These are phyloP conservation scores for Synergus gifuensis DNA, from an alignment of 2,888 invertebrate species.

Conservation along the genomic window DNA sequence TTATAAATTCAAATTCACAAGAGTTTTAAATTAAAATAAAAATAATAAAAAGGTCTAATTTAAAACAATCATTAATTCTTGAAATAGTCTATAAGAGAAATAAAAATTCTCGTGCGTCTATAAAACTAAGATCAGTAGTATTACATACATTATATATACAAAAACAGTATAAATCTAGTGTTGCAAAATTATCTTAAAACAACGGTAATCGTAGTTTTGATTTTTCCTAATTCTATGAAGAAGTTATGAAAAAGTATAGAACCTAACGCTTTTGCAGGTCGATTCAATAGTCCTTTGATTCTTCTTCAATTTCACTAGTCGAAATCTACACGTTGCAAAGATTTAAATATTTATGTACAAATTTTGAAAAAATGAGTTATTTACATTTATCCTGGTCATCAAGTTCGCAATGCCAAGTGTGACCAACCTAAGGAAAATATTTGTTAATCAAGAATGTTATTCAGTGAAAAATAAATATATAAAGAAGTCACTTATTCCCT, in stretches of 20 bases:
- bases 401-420: neutral
- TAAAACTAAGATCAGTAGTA: conserved; percentile 14
- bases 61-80: neutral
- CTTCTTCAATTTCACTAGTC: neutral
- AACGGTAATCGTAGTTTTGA: conserved; percentile 37
- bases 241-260: neutral
- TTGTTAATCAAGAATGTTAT: neutral
- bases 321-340: conserved; percentile 7
- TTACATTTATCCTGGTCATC: conserved; percentile 50
- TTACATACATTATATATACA: conserved; percentile 23
- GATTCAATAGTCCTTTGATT: conserved; percentile 21
- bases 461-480: conserved; percentile 29
- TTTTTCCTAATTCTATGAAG: conserved; percentile 34
- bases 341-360: conserved; percentile 55
- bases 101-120: conserved; percentile 3
- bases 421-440: conserved; percentile 10
- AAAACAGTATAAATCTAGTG: conserved; percentile 29
- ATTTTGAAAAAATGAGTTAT: conserved; percentile 56
- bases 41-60: neutral
- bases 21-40: neutral
- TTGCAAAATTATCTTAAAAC: conserved; percentile 9
- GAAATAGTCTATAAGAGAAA: conserved; percentile 7
- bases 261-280: conserved; percentile 7
- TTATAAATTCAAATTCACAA: neutral
- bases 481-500: neutral